phyloP scores from a whole-genome alignment of 2,797 vertebrate species.

The Chaetophractus vellerosus region DNA sequence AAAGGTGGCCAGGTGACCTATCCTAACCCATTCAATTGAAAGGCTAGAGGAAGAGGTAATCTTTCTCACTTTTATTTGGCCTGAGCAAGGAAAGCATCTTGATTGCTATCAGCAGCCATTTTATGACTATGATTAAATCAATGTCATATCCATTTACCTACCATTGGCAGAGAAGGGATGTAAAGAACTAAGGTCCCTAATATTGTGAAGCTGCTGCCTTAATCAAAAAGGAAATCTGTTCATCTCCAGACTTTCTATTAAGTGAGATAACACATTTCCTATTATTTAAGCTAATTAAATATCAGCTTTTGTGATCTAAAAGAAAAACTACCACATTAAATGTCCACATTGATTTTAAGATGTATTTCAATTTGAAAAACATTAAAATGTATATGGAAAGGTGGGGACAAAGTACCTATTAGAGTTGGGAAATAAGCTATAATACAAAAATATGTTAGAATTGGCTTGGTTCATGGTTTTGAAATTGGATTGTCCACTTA shows the following conservation, averaged over 20 bases:
- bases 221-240: conserved; percentile 55
- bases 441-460: conserved; percentile 76
- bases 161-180: conserved; percentile 1
- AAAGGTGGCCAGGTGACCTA: not conserved
- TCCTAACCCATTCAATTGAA: not conserved
- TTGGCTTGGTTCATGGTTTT: conserved; percentile 79
- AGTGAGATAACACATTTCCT: conserved; percentile 52
- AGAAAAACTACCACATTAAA: conserved; percentile 75
- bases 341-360: conserved; percentile 81
- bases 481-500: conserved; percentile 78
- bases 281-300: conserved; percentile 35
- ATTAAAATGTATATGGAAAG: conserved; percentile 70
- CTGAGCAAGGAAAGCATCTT: not conserved
- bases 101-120: not conserved
- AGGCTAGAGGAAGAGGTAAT: not conserved
- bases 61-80: not conserved
- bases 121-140: conserved; percentile 25
- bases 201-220: not conserved
- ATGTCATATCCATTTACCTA: not conserved
- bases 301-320: conserved; percentile 68
- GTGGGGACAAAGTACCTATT: conserved; percentile 35
- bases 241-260: conserved; percentile 47
- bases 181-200: conserved; percentile 19
- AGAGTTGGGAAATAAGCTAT: conserved; percentile 77
- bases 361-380: conserved; percentile 79